phyloP scores from a whole-genome alignment of 2,797 vertebrate species.

The Micrastur ruficollis region DNA sequence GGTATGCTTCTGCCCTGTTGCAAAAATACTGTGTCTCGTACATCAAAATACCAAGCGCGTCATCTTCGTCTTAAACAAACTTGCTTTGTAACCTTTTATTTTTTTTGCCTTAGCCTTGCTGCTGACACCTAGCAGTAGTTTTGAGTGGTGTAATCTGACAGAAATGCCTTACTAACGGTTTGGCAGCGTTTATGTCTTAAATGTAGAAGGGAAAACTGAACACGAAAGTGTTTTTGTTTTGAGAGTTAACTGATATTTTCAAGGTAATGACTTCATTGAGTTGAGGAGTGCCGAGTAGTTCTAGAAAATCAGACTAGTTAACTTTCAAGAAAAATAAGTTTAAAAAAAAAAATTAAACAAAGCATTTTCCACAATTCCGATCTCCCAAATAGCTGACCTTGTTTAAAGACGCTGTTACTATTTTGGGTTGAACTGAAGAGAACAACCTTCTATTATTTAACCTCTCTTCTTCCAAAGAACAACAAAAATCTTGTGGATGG shows the following conservation, averaged over 20 bases:
- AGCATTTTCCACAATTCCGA: not conserved
- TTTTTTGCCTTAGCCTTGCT: not conserved
- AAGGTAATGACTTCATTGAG: not conserved
- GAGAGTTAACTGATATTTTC: not conserved
- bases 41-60: accelerated
- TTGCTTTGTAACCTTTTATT: not conserved
- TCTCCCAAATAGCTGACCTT: not conserved
- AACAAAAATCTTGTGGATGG: not conserved
- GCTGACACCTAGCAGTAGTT: not conserved
- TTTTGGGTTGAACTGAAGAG: not conserved
- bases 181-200: not conserved
- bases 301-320: not conserved
- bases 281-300: not conserved
- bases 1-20: not conserved
- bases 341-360: not conserved
- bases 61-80: not conserved
- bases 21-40: not conserved
- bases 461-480: not conserved
- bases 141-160: not conserved
- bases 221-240: not conserved
- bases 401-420: not conserved
- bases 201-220: not conserved
- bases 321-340: not conserved
- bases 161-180: not conserved
- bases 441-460: not conserved